Evolutionary conservation across 2,113 vertebrate species (phyloP).

Genomic region (Apaloderma vittatum): DNA sequence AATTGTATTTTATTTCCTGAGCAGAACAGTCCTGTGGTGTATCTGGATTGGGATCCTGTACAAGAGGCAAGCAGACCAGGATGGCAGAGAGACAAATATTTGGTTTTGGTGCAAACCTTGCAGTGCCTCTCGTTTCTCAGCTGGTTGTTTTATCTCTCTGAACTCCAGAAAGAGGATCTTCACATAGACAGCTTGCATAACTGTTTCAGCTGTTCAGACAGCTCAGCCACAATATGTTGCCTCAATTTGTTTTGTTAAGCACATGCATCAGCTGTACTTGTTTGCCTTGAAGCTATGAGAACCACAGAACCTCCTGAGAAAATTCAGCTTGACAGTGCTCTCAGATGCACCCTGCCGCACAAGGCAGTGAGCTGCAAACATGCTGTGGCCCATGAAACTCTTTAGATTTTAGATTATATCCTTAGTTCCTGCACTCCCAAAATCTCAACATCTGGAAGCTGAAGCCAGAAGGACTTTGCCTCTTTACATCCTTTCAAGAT

Average conservation of each 20-base stretch:
- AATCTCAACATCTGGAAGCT: background rate
- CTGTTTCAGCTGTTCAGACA: slow-evolving; percentile 1
- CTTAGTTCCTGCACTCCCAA: background rate
- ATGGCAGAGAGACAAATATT: background rate
- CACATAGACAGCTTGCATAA: background rate
- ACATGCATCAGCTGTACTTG: background rate
- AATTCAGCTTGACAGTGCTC: background rate
- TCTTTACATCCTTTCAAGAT: background rate
- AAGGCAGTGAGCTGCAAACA: background rate
- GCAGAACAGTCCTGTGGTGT: rapidly evolving
- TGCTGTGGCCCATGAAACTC: background rate
- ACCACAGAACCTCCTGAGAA: background rate
- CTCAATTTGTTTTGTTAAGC: slow-evolving; percentile 3
- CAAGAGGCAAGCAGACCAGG: background rate
- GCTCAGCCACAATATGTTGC: slow-evolving; percentile 43
- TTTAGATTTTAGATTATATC: background rate
- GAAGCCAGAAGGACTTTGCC: background rate
- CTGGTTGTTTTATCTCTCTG: background rate
- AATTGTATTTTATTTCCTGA: background rate
- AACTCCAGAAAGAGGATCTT: background rate
- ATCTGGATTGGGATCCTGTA: background rate
- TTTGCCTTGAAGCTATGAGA: slow-evolving; percentile 11
- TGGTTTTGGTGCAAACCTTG: background rate
- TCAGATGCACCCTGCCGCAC: background rate
- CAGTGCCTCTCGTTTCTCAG: background rate